phyloP scores from a whole-genome alignment of 2,113 vertebrate genomes.

The Bufo bufo region DNA sequence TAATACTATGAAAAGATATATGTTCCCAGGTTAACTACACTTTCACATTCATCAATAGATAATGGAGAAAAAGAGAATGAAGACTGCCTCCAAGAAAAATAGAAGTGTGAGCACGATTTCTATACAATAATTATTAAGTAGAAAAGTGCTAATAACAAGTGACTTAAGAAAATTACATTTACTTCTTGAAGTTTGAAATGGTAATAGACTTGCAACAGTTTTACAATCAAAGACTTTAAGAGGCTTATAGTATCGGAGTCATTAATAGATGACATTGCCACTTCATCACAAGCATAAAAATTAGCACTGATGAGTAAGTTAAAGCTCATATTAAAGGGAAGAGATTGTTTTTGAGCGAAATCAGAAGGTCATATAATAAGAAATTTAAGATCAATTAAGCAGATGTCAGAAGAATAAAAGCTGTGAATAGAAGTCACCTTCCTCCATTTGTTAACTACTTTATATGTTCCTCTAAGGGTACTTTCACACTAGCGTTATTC shows the following conservation, averaged over 20 bases:
- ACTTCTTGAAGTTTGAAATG: not conserved
- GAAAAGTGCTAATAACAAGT: not conserved
- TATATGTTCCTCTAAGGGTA: not conserved
- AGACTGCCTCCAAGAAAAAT: not conserved
- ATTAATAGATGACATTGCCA: slow-evolving; percentile 22
- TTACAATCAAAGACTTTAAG: slow-evolving; percentile 5
- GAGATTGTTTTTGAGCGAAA: slow-evolving; percentile 30
- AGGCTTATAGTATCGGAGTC: not conserved
- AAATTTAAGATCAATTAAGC: slow-evolving; percentile 38
- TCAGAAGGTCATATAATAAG: slow-evolving; percentile 48
- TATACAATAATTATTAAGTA: not conserved
- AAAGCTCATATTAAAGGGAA: slow-evolving; percentile 10
- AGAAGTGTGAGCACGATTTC: not conserved
- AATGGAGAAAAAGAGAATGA: not conserved
- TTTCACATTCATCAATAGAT: too few relatives aligned
- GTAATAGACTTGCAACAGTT: not conserved
- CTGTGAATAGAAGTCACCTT: slow-evolving; percentile 38
- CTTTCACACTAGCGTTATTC: too few relatives aligned
- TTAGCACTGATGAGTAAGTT: slow-evolving; percentile 37
- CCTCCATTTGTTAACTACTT: not conserved
- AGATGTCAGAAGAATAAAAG: slow-evolving; percentile 24
- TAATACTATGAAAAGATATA: too few relatives aligned
- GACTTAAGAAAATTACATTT: not conserved
- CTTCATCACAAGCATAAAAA: slow-evolving; percentile 36
- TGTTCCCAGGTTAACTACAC: too few relatives aligned